phyloP scores from a whole-genome alignment of 2,888 invertebrate genomes.

The Sericinus montela region DNA sequence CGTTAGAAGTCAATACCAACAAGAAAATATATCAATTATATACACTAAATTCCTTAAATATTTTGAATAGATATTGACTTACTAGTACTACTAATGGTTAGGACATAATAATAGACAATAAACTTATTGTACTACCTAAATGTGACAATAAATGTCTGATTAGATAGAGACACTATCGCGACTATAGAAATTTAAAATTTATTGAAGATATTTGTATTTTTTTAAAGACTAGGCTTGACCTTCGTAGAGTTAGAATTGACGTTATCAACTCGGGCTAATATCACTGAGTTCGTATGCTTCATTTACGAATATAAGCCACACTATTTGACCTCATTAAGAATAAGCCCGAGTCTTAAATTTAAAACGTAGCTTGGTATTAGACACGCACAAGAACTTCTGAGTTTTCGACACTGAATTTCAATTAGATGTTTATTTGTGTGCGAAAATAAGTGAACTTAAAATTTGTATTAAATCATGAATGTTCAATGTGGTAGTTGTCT shows the following conservation, averaged over 20 bases:
- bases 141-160: constrained; percentile 19
- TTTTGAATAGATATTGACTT: constrained; percentile 9
- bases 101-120: constrained; percentile 12
- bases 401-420: constrained; percentile 30
- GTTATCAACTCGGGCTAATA: not conserved
- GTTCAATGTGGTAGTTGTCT: constrained; percentile 42
- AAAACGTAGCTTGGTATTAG: constrained; percentile 55
- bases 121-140: constrained; percentile 1
- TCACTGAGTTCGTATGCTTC: no score
- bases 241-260: constrained; percentile 38
- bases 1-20: constrained; percentile 21
- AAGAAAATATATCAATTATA: constrained; percentile 29
- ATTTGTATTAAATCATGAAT: constrained; percentile 33
- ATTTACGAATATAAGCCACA: not conserved
- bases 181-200: constrained; percentile 19
- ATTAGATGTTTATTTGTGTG: constrained; percentile 23
- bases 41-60: constrained; percentile 11
- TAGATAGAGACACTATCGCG: constrained; percentile 15
- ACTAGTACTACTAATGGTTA: constrained; percentile 1
- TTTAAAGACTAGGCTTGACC: constrained; percentile 44
- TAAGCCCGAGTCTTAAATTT: constrained; percentile 16
- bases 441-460: constrained; percentile 6
- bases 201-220: constrained; percentile 47
- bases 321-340: constrained; percentile 4
- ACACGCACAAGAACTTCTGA: constrained; percentile 62